Conservation (phyloP, 2,888 invertebrate species). For the Drosophila limbata region DNA sequence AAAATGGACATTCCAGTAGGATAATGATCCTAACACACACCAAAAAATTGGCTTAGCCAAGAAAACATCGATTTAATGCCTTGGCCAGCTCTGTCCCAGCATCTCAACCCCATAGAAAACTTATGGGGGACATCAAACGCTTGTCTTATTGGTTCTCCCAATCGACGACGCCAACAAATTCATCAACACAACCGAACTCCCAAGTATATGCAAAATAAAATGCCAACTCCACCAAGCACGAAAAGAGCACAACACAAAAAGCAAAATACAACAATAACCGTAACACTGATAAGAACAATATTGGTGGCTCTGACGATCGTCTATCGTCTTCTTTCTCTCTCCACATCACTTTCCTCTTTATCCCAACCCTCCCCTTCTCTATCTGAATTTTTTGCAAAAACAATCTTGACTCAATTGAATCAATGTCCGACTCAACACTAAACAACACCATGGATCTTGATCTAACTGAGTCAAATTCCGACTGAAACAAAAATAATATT, state of each 20-base stretch:
- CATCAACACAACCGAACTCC: conserved; percentile 19
- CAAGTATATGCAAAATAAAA: conserved; percentile 16
- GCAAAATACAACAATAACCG: conserved; percentile 2
- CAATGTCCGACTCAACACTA: too few species aligned
- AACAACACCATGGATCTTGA: conserved; percentile 1
- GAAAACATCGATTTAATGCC: too few species aligned
- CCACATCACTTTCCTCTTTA: neutral
- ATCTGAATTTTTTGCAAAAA: too few species aligned
- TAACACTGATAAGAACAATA: conserved; percentile 1
- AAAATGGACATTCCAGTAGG: too few species aligned
- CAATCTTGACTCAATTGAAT: too few species aligned
- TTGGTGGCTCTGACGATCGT: conserved; percentile 1
- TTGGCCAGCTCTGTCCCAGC: too few species aligned
- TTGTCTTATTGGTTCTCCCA: conserved; percentile 9
- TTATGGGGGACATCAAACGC: too few species aligned
- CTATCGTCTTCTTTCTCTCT: conserved; percentile 3
- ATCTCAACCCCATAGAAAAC: too few species aligned
- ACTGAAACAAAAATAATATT: conserved; percentile 4
- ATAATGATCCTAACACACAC: too few species aligned
- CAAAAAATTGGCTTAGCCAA: too few species aligned
- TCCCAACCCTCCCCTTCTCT: too few species aligned
- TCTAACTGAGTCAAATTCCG: conserved; percentile 6
- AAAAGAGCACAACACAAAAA: conserved; percentile 2
- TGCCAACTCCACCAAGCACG: conserved; percentile 20
- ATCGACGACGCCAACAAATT: conserved; percentile 18